These are phyloP conservation scores for Siphlonurus alternatus DNA, from an alignment of 2,888 invertebrate species.

Conservation along the genomic window DNA sequence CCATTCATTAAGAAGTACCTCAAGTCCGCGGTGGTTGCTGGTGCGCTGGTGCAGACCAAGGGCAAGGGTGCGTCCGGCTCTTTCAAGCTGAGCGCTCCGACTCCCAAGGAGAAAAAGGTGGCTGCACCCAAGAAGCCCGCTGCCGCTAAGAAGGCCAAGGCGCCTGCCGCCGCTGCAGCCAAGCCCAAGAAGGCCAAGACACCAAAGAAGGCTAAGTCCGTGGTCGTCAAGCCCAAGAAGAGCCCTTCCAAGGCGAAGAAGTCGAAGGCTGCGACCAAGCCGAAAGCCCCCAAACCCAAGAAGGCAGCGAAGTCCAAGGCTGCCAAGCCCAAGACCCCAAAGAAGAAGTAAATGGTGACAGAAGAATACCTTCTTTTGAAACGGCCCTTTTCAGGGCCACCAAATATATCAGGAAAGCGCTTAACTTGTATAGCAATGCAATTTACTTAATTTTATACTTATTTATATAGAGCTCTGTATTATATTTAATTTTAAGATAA, in stretches of 20 bases:
- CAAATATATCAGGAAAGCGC: too few relatives aligned
- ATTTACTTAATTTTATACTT: too few relatives aligned
- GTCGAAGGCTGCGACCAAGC: background rate
- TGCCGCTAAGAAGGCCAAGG: background rate
- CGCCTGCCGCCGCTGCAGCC: too few relatives aligned
- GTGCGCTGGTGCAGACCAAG: constrained; percentile 16
- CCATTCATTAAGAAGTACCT: constrained; percentile 41
- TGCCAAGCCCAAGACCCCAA: background rate
- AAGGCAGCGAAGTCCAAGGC: background rate
- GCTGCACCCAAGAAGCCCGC: background rate
- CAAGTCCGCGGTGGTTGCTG: constrained; percentile 34
- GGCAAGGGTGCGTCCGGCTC: background rate
- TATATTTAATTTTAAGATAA: too few relatives aligned
- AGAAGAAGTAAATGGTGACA: too few relatives aligned
- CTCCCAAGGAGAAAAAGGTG: background rate
- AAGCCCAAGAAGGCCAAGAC: too few relatives aligned
- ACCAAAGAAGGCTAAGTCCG: background rate
- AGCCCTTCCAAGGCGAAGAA: background rate
- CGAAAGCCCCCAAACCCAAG: too few relatives aligned
- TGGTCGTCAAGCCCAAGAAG: too few relatives aligned
- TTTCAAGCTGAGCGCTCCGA: background rate
- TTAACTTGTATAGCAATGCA: too few relatives aligned
- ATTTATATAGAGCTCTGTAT: too few relatives aligned
- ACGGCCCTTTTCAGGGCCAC: too few relatives aligned
- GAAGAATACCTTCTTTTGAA: too few relatives aligned